Base-by-base conservation (phyloP, 2,888 invertebrate genomes). In the Drosophila sordidula region DNA sequence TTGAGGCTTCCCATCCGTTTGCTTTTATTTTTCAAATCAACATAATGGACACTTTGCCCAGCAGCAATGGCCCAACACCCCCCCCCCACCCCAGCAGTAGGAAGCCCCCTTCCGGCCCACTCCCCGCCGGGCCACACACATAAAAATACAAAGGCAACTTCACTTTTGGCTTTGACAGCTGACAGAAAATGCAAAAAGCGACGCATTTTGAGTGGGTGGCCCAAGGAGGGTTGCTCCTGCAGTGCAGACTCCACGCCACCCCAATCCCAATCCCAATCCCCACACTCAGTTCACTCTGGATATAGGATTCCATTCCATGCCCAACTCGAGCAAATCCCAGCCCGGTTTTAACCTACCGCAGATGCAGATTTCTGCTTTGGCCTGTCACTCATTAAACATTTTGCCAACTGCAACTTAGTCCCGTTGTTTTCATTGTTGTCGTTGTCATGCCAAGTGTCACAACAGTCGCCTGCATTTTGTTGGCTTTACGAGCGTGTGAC, bases 41-140 rank as follows among this genome's bases (percentile, higher is more conserved):
- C 89, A 89, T 86, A 86, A 86, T 86, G 86, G 86, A 86, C 86
- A 89, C 83, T 89, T 86, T 89, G 89, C 89, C 86, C 82, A 59
- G 57, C 69, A 80, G 84, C 87, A 54, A 22, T 38, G 39, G 29
- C 45, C 16, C 25, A 45, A 39, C 51, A 25, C 56, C 56, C 41
- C 29, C 18, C n/a, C 12, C 11, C 11, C 12, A 2, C 44, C 29
- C 4, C 9, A 12, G 12, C 12, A 41, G 16, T 8, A 2, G 3
- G 22, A 29, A 22, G 12, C 18, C 8, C 6, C 22, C 14, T 46
- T 29, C 25, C 18, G 18, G 44, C 16, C 58, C 49, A 32, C 36
- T 56, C 66, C 55, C 14, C 16, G 39, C 14, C 16, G n/a, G 51
- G 55, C 64, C 58, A 68, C 55, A 68, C 55, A 69, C 63, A 81